Evolutionary conservation across 1,140 invertebrate species (phyloP), one percentile per base, ranked within the genome.

Genomic region (Zaprionus gabonicus): DNA sequence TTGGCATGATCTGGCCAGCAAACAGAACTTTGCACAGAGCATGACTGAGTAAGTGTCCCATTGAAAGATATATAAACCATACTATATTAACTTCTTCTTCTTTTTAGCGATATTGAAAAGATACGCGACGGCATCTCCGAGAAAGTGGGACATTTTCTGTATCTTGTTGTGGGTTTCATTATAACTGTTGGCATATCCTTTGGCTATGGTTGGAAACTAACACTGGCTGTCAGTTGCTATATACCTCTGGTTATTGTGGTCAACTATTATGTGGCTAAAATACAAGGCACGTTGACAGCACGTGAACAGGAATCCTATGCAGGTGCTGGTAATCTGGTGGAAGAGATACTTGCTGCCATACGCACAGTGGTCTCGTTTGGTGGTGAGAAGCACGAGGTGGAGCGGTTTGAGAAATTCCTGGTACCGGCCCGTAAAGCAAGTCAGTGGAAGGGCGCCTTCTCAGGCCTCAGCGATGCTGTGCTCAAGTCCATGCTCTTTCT

Each of bases 111-210:
- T 91, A 94, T 98, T 78, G 95, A 97, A 56, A 97, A 97, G 93
- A 94, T 98, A 57, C 95, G 97, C 63, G 96, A 97, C 84, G 98
- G 97, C 2, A 96, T 98, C 20, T 97, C 97, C 0, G 97, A 98
- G 92, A 98, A 98, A 93, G 94, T 98, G 12, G 95, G 95, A 7
- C 95, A 97, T 91, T 96, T 97, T 66, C 92, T 96, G 0, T 96
- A 96, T 27, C 27, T 88, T 82, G 94, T 96, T 36, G 84, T 95
- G 13, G 94, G 95, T 3, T 96, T 96, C 74, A 72, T 96, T 2
- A 93, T 95, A 7, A 96, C 95, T 15, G 92, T 97, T 20, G 92
- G 95, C 23, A 95, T 97, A 34, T 96, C 96, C 6, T 95, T 98
- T 68, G 91, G 95, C 15, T 95, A 95, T 76, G 96, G 96, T 67